Conservation (phyloP, 1,140 invertebrate genomes). For the Drosophila varians region DNA sequence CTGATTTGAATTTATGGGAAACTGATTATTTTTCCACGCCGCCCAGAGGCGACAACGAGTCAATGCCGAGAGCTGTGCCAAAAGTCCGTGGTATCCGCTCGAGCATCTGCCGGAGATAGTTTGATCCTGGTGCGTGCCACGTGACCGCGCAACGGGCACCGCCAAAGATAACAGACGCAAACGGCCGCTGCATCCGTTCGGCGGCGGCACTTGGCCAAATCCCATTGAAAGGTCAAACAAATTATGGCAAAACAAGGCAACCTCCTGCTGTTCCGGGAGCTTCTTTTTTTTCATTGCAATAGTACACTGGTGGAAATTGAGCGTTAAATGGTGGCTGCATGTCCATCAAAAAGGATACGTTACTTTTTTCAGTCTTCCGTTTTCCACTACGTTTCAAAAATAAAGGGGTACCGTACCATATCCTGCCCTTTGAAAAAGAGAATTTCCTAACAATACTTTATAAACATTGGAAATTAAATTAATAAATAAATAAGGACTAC, state of each 20-base stretch:
- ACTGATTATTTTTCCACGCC: constrained; percentile 71
- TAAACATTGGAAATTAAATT: too few relatives aligned
- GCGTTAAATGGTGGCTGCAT: too few relatives aligned
- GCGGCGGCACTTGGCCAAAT: constrained; percentile 53
- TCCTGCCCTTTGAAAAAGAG: too few relatives aligned
- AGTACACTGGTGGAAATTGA: not conserved
- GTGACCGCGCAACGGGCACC: constrained; percentile 43
- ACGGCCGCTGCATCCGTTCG: constrained; percentile 37
- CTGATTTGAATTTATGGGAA: constrained; percentile 82
- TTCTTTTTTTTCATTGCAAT: not conserved
- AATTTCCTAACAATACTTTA: too few relatives aligned
- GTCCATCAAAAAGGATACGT: too few relatives aligned
- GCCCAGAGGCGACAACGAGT: constrained; percentile 42
- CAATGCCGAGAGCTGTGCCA: constrained; percentile 35
- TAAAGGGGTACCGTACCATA: too few relatives aligned
- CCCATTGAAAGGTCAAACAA: constrained; percentile 73
- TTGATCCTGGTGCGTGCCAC: constrained; percentile 44
- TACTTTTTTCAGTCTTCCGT: too few relatives aligned
- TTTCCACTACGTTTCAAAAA: too few relatives aligned
- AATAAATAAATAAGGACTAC: too few relatives aligned
- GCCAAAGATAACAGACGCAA: constrained; percentile 65
- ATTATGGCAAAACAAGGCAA: constrained; percentile 52
- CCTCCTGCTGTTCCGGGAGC: constrained; percentile 31
- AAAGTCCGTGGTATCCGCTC: constrained; percentile 12
- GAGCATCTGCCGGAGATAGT: constrained; percentile 35